Percentiles rank a stretch among this genome's conserved stretches.
Conservation (phyloP, 1,140 invertebrate species). For the Cheumatopsyche charites region DNA sequence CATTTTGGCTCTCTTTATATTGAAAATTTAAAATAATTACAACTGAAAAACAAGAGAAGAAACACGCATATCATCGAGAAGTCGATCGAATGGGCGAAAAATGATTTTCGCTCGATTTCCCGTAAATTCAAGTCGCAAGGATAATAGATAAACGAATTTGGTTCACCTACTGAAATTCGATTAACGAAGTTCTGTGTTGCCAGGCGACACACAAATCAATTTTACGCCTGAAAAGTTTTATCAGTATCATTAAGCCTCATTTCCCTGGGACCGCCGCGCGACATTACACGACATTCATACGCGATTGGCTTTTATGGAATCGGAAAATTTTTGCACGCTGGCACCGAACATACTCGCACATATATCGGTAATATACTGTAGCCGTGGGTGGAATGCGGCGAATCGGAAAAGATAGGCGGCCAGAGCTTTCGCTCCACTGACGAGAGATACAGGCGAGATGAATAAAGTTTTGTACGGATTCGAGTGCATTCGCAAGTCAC, state of each 20-base stretch:
- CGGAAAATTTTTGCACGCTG: not conserved
- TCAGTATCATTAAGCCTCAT: conserved; percentile 30
- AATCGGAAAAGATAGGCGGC: conserved; percentile 8
- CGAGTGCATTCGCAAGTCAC: no score
- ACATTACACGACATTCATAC: conserved; percentile 10
- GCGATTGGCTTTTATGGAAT: conserved; percentile 23
- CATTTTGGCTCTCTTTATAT: no score
- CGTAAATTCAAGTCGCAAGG: not conserved
- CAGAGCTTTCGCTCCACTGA: conserved; percentile 10
- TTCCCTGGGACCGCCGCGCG: not conserved
- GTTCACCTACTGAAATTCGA: conserved; percentile 6
- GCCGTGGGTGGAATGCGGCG: not conserved
- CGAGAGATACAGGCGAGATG: no score
- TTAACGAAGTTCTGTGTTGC: conserved; percentile 20
- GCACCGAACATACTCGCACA: not conserved
- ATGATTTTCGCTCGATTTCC: no score
- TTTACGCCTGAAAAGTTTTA: conserved; percentile 30
- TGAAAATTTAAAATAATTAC: no score
- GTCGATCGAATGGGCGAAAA: no score
- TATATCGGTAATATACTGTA: no score
- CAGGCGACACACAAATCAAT: conserved; percentile 28
- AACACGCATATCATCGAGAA: no score
- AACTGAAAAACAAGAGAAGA: no score
- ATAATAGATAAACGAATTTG: conserved; percentile 22
- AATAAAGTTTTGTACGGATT: no score